A percentile compares a stretch with the other conserved stretches of the same genome.
Evolutionary conservation across 1,140 invertebrate species (phyloP).

Genomic region (Streblospio benedicti): DNA sequence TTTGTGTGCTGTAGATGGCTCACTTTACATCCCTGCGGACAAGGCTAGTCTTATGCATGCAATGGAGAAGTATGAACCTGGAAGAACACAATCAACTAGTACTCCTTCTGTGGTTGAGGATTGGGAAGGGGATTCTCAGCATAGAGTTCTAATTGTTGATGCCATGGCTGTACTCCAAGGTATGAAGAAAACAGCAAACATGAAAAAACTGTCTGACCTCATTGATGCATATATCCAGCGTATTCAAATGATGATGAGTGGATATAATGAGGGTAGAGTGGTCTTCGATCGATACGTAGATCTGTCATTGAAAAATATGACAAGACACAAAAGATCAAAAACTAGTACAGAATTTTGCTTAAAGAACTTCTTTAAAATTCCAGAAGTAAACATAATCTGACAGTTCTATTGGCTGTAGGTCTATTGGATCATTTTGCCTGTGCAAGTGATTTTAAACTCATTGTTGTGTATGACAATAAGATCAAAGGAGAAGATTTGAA

Average conservation of each 20-base stretch:
- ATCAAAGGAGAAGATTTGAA: conserved; percentile 1
- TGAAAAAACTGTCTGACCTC: no score
- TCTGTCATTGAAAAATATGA: no score
- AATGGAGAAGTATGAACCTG: background rate
- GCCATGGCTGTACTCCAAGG: background rate
- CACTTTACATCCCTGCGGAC: background rate
- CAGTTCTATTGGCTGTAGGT: background rate
- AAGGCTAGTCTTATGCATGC: background rate
- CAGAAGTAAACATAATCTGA: background rate
- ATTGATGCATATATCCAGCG: no score
- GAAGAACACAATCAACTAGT: background rate
- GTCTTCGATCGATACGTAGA: no score
- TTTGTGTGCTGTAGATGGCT: background rate
- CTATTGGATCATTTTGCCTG: background rate
- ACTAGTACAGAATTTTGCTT: no score
- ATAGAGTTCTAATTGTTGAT: background rate
- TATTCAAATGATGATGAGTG: no score
- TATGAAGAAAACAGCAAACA: background rate
- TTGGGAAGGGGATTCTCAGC: background rate
- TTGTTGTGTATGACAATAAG: background rate
- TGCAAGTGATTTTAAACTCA: background rate
- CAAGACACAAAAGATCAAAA: no score
- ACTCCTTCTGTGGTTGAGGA: background rate
- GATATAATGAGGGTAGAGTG: no score
- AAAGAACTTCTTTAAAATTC: background rate